Conservation (phyloP, 2,888 invertebrate species). For the Stenurella melanura region DNA sequence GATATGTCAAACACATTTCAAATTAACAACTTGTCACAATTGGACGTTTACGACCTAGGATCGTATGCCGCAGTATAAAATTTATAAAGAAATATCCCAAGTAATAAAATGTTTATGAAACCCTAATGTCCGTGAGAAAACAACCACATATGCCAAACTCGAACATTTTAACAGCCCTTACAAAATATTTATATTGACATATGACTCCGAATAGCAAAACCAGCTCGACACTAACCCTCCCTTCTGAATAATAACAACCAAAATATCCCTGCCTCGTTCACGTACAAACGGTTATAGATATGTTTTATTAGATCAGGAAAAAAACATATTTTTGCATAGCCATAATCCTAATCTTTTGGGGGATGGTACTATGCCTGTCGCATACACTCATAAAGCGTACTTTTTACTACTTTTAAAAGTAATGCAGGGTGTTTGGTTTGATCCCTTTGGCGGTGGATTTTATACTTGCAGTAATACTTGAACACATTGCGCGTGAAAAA, state of each 20-base stretch:
- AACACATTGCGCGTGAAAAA: conserved; percentile 14
- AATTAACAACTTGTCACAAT: conserved; percentile 34
- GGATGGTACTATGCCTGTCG: conserved; percentile 45
- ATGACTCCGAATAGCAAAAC: conserved; percentile 67
- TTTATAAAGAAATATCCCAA: conserved; percentile 56
- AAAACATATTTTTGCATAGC: conserved; percentile 59
- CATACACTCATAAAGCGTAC: conserved; percentile 54
- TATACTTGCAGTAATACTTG: not conserved
- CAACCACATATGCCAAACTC: conserved; percentile 66
- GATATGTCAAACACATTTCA: conserved; percentile 26
- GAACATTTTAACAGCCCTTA: conserved; percentile 69
- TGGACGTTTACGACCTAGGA: conserved; percentile 39
- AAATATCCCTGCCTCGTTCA: conserved; percentile 54
- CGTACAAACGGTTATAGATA: conserved; percentile 60
- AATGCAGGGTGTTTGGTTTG: not conserved
- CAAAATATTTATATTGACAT: conserved; percentile 72
- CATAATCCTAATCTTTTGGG: conserved; percentile 59
- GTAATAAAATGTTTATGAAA: conserved; percentile 62
- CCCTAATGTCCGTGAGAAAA: conserved; percentile 72
- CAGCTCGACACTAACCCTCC: conserved; percentile 45
- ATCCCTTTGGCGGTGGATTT: conserved; percentile 13
- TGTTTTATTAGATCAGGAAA: conserved; percentile 58
- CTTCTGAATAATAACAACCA: conserved; percentile 52
- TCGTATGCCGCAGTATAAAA: conserved; percentile 31
- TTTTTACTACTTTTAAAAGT: conserved; percentile 55